Evolutionary conservation across 2,888 invertebrate genomes (phyloP).

Genomic region (Taphrorychus bicolor): DNA sequence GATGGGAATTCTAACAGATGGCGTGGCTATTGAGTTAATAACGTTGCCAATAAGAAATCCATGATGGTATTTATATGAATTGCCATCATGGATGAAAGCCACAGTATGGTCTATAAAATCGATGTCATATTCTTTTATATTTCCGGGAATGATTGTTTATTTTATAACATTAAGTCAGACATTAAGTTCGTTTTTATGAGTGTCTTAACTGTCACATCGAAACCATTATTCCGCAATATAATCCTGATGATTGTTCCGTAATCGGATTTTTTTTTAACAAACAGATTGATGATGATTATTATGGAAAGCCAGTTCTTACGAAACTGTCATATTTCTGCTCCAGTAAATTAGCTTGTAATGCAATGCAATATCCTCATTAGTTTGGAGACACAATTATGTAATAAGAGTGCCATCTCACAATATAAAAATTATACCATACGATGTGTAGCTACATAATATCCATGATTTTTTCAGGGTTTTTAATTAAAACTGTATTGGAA

Average conservation of each 20-base stretch:
- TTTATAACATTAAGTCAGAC: not conserved
- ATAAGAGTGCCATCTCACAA: too few relatives aligned
- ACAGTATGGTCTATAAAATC: not conserved
- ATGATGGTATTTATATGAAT: not conserved
- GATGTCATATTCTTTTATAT: not conserved
- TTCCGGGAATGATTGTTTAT: not conserved
- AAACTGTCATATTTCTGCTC: not conserved
- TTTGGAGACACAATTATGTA: not conserved
- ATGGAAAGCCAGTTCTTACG: not conserved
- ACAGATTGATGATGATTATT: conserved; percentile 3
- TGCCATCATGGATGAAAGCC: not conserved
- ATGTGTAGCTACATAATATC: too few relatives aligned
- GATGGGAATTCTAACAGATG: not conserved
- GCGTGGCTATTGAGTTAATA: not conserved
- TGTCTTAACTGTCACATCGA: not conserved
- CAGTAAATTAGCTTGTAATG: not conserved
- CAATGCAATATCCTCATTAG: not conserved
- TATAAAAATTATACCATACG: too few relatives aligned
- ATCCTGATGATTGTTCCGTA: not conserved
- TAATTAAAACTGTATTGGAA: too few relatives aligned
- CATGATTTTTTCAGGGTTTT: too few relatives aligned
- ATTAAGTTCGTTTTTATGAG: conserved; percentile 1
- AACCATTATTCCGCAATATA: conserved; percentile 6
- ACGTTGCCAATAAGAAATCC: not conserved
- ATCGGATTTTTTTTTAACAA: not conserved